phyloP scores from a whole-genome alignment of 2,797 vertebrate genomes.

The Cyclopterus lumpus region DNA sequence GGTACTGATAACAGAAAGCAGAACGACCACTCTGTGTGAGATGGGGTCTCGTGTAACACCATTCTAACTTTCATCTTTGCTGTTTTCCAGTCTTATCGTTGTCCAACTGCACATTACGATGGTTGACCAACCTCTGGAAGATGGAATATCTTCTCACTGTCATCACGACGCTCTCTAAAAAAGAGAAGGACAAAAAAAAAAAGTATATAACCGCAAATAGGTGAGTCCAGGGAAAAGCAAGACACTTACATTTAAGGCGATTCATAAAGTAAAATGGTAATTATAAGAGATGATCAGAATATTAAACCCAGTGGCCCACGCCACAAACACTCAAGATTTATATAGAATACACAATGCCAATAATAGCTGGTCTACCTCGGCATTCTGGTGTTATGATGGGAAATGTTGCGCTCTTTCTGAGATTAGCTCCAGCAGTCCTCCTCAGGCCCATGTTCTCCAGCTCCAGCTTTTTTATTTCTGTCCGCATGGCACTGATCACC shows the following conservation, averaged over 20 bases:
- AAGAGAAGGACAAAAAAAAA: conserved; percentile 1
- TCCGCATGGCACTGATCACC: conserved; percentile 83
- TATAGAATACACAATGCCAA: not conserved
- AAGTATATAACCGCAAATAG: not conserved
- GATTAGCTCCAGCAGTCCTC: conserved; percentile 68
- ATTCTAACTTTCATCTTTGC: conserved; percentile 6
- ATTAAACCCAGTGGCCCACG: not conserved
- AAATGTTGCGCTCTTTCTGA: conserved; percentile 54
- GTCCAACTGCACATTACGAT: conserved; percentile 37
- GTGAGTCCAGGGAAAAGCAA: conserved; percentile 8
- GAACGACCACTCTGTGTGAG: not conserved
- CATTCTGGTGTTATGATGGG: conserved; percentile 48
- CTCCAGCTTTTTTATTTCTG: conserved; percentile 84
- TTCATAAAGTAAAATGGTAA: not conserved
- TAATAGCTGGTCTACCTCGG: conserved; percentile 77
- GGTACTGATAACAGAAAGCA: not conserved
- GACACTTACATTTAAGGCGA: not conserved
- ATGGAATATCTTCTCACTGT: conserved; percentile 88
- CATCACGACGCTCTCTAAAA: conserved; percentile 86
- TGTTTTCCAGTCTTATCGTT: conserved; percentile 27
- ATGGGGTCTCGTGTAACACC: not conserved
- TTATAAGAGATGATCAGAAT: not conserved
- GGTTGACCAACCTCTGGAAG: conserved; percentile 43
- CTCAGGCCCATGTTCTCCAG: conserved; percentile 85
- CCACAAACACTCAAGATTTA: not conserved